Base-by-base conservation (phyloP, 2,113 vertebrate species). In the Genyomyrus donnyi region DNA sequence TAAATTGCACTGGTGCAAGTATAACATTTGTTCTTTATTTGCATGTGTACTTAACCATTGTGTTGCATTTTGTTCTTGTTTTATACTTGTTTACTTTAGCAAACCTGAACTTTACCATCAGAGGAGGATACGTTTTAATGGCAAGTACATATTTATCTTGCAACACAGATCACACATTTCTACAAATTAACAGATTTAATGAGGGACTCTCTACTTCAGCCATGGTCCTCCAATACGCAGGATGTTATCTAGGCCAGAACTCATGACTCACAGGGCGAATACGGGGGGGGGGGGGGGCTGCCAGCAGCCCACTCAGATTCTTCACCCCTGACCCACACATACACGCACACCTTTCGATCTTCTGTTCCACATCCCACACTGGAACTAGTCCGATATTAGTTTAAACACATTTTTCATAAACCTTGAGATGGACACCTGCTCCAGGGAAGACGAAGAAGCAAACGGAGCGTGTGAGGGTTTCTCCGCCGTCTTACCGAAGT, bases 401-500 rank as follows among this genome's bases (percentile, higher is more conserved):
- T 70, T 27, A 70, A 31, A n/a, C 31, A 31, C 62, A 13, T 70
- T 27, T 70, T 70, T 70, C n/a, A 31, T 70, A 13, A 70, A 31
- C n/a, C 62, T 11, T 31, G 62, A 31, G 27, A 70, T 5, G 62
- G 62, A 31, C n/a, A 13, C 62, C 62, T 31, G n/a, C 62, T 39
- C 31, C 70, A 77, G 31, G 35, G 15, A 17, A 39, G 70, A 77
- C 13, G 0, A 27, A 74, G 31, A 39, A 48, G 39, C 19, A 24
- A 24, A 46, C 27, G 70, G 39, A 13, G 87, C 1, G n/a, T 45
- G 27, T 62, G 42, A 9, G 48, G 35, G 56, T 27, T 56, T 35
- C 77, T 21, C 42, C 87, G 10, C 58, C 17, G 89, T 74, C 93
- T 97, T 93, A 99, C 98, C 98, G 88, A 99, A 99, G 93, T 98